Evolutionary conservation across 1,140 invertebrate genomes (phyloP).

Genomic region (Eriocheir sinensis): DNA sequence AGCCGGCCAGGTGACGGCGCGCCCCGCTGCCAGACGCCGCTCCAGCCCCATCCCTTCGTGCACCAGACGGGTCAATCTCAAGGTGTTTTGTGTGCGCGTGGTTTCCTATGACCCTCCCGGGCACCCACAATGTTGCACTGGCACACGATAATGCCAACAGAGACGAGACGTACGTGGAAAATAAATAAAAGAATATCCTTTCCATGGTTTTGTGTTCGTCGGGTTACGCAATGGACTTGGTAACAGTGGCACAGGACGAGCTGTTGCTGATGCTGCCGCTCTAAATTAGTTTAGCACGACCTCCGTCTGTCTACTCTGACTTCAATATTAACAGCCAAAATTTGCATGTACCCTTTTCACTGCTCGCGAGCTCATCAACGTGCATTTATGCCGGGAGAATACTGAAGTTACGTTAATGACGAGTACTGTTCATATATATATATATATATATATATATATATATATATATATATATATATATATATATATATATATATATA

Average conservation of each 20-base stretch:
- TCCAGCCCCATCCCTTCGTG: neutral
- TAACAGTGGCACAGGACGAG: neutral
- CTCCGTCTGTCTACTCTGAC: neutral
- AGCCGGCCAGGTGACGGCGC: neutral
- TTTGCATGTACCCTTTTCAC: no score
- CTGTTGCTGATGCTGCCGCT: neutral
- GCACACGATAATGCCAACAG: neutral
- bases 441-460: no score
- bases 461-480: no score
- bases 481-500: no score
- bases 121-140: neutral
- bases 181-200: neutral
- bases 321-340: neutral
- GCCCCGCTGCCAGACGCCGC: neutral
- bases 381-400: no score
- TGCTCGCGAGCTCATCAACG: no score
- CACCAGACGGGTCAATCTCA: neutral
- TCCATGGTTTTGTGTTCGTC: neutral
- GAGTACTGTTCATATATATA: no score
- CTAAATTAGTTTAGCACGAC: neutral
- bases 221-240: neutral
- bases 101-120: neutral
- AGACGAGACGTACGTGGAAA: neutral
- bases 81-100: neutral
- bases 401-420: no score